Evolutionary conservation across 1,140 invertebrate species (phyloP).

Genomic region (Procambarus clarkii): DNA sequence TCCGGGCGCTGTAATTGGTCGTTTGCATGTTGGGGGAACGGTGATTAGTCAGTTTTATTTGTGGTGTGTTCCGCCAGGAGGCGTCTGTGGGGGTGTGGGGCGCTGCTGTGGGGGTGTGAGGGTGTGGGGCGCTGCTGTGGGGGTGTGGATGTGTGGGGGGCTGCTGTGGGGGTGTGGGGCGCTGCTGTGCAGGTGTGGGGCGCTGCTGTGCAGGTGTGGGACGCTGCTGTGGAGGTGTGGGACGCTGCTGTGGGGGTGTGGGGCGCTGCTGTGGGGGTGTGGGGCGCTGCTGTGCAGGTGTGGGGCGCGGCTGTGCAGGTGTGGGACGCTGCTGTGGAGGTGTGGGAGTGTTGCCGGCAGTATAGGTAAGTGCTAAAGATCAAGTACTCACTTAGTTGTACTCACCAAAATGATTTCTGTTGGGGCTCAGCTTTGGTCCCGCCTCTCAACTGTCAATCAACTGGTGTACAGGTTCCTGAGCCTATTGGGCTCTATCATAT

Average conservation of each 20-base stretch:
- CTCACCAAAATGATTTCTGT: too few species aligned
- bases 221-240: not conserved
- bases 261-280: not conserved
- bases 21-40: constrained; percentile 9
- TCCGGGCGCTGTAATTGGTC: not conserved
- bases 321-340: too few species aligned
- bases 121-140: not conserved
- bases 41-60: constrained; percentile 1
- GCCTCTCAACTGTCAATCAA: too few species aligned
- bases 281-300: not conserved
- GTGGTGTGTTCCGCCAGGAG: not conserved
- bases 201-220: not conserved
- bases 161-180: not conserved
- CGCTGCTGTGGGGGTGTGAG: not conserved
- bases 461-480: too few species aligned
- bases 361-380: too few species aligned
- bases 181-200: too few species aligned
- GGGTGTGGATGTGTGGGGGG: not conserved
- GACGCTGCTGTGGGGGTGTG: not conserved
- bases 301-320: not conserved
- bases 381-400: too few species aligned
- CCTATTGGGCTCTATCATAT: too few species aligned
- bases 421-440: too few species aligned
- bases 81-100: not conserved
- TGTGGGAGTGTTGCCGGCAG: too few species aligned